Evolutionary conservation across 2,797 vertebrate species (phyloP).

Genomic region (Phalloptychus januarius): DNA sequence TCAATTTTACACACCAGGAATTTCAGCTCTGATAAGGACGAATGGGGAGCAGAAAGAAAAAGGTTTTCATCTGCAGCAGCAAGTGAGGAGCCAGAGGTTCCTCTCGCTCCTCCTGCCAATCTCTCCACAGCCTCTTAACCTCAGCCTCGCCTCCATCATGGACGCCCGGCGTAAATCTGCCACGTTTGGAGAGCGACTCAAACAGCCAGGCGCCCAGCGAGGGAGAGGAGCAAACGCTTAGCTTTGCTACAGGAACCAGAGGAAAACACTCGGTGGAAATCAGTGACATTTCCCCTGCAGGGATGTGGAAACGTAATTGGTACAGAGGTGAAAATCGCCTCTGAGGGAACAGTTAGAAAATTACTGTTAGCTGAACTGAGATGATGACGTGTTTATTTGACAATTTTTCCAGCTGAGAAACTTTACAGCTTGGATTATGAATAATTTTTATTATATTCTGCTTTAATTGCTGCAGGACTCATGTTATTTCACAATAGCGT

Average conservation of each 20-base stretch:
- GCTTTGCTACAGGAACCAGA: constrained; percentile 41
- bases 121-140: constrained; percentile 33
- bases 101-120: constrained; percentile 24
- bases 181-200: constrained; percentile 34
- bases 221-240: constrained; percentile 10
- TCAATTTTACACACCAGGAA: constrained; percentile 77
- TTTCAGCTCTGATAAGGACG: constrained; percentile 61
- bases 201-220: constrained; percentile 27
- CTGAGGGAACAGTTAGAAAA: constrained; percentile 14
- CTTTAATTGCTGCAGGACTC: background rate
- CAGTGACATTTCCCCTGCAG: constrained; percentile 45
- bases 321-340: constrained; percentile 39
- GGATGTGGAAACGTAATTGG: constrained; percentile 39
- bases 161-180: constrained; percentile 23
- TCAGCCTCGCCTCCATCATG: constrained; percentile 19
- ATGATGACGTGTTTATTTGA: background rate
- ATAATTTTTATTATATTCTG: background rate
- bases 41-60: constrained; percentile 28
- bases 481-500: background rate
- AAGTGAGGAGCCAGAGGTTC: constrained; percentile 39
- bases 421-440: background rate
- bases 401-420: background rate
- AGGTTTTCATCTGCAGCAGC: constrained; percentile 37
- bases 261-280: constrained; percentile 13
- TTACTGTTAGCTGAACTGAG: background rate